Conservation (phyloP, 2,888 invertebrate species). For the Sialis lutaria region DNA sequence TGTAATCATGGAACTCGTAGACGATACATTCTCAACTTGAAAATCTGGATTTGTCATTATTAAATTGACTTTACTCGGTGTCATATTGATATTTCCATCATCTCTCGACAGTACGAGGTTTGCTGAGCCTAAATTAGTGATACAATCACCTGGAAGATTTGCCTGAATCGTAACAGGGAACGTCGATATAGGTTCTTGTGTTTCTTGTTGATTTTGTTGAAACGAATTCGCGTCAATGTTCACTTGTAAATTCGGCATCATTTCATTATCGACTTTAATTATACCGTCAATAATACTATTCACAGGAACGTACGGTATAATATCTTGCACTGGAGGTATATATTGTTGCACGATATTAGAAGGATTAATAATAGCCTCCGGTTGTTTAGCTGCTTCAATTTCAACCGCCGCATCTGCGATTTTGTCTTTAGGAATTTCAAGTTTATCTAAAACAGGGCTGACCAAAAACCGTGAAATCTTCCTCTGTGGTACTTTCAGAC, state of each 20-base stretch:
- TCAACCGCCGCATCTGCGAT: neutral
- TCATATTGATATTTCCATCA: slow-evolving; percentile 7
- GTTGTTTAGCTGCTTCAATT: slow-evolving; percentile 1
- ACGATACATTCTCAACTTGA: slow-evolving; percentile 24
- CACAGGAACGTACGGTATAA: slow-evolving; percentile 12
- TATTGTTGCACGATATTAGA: slow-evolving; percentile 7
- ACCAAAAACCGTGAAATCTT: slow-evolving; percentile 71
- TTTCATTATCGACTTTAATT: too few relatives aligned
- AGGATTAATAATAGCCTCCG: neutral
- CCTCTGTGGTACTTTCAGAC: slow-evolving; percentile 31
- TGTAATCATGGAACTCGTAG: slow-evolving; percentile 27
- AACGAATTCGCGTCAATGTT: neutral
- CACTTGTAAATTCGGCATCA: neutral
- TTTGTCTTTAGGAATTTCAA: slow-evolving; percentile 23
- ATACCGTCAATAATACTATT: too few relatives aligned
- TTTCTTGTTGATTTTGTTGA: neutral
- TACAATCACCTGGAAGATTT: slow-evolving; percentile 2
- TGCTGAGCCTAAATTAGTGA: neutral
- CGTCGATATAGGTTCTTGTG: neutral
- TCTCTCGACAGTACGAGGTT: neutral
- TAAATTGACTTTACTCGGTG: slow-evolving; percentile 9
- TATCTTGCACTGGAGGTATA: slow-evolving; percentile 14
- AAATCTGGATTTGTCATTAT: slow-evolving; percentile 15
- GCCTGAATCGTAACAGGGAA: neutral
- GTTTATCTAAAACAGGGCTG: slow-evolving; percentile 54